Percentiles rank a stretch among this genome's conserved stretches.
phyloP scores from a whole-genome alignment of 2,113 vertebrate genomes.

The Protomyctophum bolini region DNA sequence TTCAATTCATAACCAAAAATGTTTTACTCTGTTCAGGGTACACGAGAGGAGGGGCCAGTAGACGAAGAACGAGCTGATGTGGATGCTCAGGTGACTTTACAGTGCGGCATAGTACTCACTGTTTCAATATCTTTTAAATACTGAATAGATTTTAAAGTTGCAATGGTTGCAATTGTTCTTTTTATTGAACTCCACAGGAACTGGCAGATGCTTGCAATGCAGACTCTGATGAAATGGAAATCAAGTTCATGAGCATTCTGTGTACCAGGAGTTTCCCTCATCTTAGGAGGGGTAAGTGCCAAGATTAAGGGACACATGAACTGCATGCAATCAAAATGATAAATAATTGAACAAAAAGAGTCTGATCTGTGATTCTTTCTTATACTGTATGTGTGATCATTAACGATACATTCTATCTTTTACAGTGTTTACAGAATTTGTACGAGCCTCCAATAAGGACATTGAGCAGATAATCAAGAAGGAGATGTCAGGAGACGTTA shows the following conservation, averaged over 20 bases:
- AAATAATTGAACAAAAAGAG: not conserved
- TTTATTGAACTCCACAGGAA: conserved; percentile 74
- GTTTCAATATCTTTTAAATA: not conserved
- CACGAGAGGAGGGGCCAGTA: conserved; percentile 86
- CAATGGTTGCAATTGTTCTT: conserved; percentile 9
- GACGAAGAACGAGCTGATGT: conserved; percentile 79
- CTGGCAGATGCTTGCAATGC: conserved; percentile 87
- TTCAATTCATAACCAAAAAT: conserved; percentile 1
- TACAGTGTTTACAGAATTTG: conserved; percentile 95
- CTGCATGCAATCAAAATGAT: not conserved
- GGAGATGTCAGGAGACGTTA: conserved; percentile 92
- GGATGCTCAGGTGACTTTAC: conserved; percentile 87
- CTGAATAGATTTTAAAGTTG: not conserved
- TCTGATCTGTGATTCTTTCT: not conserved
- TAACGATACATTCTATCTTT: not conserved
- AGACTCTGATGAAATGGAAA: conserved; percentile 88
- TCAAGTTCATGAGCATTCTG: conserved; percentile 92
- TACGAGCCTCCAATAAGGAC: conserved; percentile 92
- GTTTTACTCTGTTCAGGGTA: conserved; percentile 79
- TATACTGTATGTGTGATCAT: not conserved
- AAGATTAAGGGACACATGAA: not conserved
- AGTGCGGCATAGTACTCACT: not conserved
- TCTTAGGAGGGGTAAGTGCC: conserved; percentile 87
- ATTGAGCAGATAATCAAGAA: conserved; percentile 95
- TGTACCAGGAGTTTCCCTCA: conserved; percentile 94